These are phyloP conservation scores for Anseranas semipalmata DNA, from an alignment of 2,113 vertebrate species.

Conservation along the genomic window DNA sequence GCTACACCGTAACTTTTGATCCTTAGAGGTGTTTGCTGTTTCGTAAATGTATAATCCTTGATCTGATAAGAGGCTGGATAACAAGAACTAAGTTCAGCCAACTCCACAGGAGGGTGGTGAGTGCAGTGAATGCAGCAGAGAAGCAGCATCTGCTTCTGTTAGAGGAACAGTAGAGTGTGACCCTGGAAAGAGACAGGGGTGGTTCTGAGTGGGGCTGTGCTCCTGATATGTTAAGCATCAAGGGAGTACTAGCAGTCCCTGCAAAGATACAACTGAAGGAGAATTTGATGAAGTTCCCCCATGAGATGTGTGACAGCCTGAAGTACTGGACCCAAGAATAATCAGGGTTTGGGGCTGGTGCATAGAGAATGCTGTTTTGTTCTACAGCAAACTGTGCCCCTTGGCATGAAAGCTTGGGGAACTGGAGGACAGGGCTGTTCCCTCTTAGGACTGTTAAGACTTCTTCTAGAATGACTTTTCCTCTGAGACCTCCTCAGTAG, in stretches of 20 bases:
- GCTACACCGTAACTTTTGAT: background rate
- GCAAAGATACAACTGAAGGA: background rate
- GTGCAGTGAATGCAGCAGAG: background rate
- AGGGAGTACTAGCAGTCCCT: background rate
- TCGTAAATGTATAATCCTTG: background rate
- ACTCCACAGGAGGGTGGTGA: rapidly evolving
- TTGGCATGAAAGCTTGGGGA: too few relatives aligned
- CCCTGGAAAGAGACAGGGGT: background rate
- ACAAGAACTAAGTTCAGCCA: background rate
- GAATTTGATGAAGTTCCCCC: too few relatives aligned
- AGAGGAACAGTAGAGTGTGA: background rate
- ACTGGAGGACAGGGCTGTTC: background rate
- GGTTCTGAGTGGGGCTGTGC: background rate
- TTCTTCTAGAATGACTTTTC: background rate
- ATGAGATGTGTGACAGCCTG: too few relatives aligned
- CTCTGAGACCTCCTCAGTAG: background rate
- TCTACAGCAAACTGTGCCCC: too few relatives aligned
- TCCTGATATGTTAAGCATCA: background rate
- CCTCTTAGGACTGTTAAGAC: background rate
- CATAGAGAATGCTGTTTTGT: too few relatives aligned
- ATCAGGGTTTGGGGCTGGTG: too few relatives aligned
- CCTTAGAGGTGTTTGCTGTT: background rate
- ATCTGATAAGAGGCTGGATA: background rate
- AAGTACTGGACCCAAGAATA: too few relatives aligned
- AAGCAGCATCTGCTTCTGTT: rapidly evolving